Conservation (phyloP, 2,113 vertebrate genomes). For the Oncorhynchus masou region DNA sequence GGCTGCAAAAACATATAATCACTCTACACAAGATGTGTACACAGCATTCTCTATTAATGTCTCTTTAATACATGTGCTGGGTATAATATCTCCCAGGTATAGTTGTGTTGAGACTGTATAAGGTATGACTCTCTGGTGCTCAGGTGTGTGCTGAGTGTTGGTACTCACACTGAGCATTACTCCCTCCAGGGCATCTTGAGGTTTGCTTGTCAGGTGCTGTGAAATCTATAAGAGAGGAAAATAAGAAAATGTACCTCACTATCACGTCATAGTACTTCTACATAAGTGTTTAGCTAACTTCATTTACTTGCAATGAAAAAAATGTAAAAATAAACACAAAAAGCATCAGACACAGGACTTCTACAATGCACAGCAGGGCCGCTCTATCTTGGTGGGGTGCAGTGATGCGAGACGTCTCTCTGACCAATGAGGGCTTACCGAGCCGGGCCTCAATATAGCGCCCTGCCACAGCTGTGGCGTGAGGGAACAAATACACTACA, state of each 20-base stretch:
- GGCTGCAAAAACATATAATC: background rate
- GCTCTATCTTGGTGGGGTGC: slow-evolving; percentile 86
- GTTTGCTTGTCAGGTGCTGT: slow-evolving; percentile 85
- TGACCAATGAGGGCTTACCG: slow-evolving; percentile 91
- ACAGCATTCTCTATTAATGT: background rate
- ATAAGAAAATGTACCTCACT: background rate
- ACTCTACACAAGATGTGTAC: background rate
- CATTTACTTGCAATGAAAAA: too few species aligned
- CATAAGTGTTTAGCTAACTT: background rate
- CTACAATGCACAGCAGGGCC: background rate
- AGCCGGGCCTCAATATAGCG: slow-evolving; percentile 89
- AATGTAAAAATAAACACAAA: background rate
- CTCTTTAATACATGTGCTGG: background rate
- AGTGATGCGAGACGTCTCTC: slow-evolving; percentile 89
- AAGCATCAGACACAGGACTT: background rate
- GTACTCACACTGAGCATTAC: slow-evolving; percentile 92
- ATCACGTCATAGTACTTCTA: background rate
- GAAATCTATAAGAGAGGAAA: slow-evolving; percentile 68
- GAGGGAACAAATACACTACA: background rate
- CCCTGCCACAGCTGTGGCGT: slow-evolving; percentile 81
- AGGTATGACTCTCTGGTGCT: background rate
- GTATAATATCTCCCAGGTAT: background rate
- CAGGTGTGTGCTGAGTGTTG: background rate
- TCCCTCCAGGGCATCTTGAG: slow-evolving; percentile 93
- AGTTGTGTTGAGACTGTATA: background rate